A percentile compares a stretch with the other conserved stretches of the same genome.
Evolutionary conservation across 1,140 invertebrate genomes (phyloP).

Genomic region (Papilio xuthus): DNA sequence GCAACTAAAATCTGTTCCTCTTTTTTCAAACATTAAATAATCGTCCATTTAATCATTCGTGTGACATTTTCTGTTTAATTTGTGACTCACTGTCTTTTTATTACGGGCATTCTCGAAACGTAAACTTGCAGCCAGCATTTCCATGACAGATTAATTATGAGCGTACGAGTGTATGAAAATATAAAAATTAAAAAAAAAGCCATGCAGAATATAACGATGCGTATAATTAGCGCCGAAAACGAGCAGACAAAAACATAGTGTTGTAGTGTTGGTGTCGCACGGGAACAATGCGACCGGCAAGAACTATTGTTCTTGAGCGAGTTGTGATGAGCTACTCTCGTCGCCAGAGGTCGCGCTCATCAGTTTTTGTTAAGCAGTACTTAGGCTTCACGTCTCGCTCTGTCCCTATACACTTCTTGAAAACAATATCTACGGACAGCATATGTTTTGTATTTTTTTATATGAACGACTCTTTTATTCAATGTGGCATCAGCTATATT

Average conservation of each 20-base stretch:
- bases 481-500: background rate
- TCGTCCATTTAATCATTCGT: no score
- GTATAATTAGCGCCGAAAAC: conserved; percentile 32
- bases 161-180: conserved; percentile 24
- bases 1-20: no score
- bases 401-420: background rate
- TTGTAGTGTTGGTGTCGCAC: conserved; percentile 17
- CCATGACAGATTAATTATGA: conserved; percentile 34
- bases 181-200: conserved; percentile 23
- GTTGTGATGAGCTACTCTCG: conserved; percentile 26
- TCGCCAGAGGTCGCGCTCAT: conserved; percentile 1
- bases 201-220: conserved; percentile 28
- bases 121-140: background rate
- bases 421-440: background rate
- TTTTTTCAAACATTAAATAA: no score
- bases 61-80: no score
- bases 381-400: background rate
- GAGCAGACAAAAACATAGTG: conserved; percentile 26
- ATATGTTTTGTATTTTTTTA: background rate
- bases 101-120: conserved; percentile 1
- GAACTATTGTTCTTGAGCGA: conserved; percentile 36
- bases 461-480: background rate
- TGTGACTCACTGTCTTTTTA: background rate
- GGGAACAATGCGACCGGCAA: conserved; percentile 31
- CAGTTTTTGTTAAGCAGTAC: conserved; percentile 20